Conservation (phyloP, 37 sponge, comb jelly and placozoan genomes). For the Tethya wilhelma region DNA sequence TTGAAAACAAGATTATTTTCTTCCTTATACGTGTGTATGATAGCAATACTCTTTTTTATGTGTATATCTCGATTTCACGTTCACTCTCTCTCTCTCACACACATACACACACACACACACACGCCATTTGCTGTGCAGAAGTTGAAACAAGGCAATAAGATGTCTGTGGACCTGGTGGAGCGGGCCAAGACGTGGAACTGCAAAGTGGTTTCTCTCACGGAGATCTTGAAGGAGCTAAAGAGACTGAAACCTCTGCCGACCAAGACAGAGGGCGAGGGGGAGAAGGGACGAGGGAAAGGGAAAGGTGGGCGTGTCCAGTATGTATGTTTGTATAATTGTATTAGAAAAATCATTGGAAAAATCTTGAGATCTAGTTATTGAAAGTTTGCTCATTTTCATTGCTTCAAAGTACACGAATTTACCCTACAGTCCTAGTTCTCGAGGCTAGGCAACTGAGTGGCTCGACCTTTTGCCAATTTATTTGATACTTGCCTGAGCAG, state of each 20-base stretch:
- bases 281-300: not conserved
- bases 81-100: too few species aligned
- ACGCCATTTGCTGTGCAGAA: not conserved
- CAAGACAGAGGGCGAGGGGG: not conserved
- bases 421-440: too few species aligned
- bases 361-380: too few species aligned
- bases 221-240: slow-evolving; percentile 39
- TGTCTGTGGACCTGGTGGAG: slow-evolving; percentile 9
- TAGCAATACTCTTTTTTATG: not conserved
- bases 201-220: slow-evolving; percentile 34
- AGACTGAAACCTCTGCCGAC: slow-evolving; percentile 43
- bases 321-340: too few species aligned
- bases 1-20: not conserved
- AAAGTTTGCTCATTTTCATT: too few species aligned
- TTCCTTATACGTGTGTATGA: too few species aligned
- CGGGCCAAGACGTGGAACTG: slow-evolving; percentile 38
- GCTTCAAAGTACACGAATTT: too few species aligned
- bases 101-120: not conserved
- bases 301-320: too few species aligned
- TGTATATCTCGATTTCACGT: not conserved
- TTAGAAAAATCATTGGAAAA: too few species aligned
- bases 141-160: slow-evolving; percentile 7
- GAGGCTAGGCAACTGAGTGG: too few species aligned
- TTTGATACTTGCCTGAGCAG: too few species aligned
- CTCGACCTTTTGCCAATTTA: too few species aligned